phyloP scores from a whole-genome alignment of 2,797 vertebrate genomes.

The Anolis apletophallus region DNA sequence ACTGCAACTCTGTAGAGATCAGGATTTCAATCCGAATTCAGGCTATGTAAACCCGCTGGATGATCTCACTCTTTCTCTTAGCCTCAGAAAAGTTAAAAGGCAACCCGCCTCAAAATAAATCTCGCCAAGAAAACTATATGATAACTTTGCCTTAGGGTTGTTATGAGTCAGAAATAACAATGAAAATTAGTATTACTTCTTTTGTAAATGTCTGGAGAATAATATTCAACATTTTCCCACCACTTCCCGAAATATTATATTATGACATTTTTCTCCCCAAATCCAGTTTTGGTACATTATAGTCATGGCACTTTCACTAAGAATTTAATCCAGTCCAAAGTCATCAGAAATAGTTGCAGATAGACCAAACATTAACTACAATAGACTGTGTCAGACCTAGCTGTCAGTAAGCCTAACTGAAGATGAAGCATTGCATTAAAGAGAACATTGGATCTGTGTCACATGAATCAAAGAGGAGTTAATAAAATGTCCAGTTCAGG shows the following conservation, averaged over 20 bases:
- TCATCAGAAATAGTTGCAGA: background rate
- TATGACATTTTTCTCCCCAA: background rate
- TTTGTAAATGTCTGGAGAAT: slow-evolving; percentile 40
- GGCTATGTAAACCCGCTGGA: no score
- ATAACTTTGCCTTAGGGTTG: no score
- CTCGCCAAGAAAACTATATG: no score
- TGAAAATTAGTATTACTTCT: slow-evolving; percentile 7
- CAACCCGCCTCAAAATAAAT: no score
- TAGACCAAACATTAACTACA: background rate
- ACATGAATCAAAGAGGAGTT: slow-evolving; percentile 42
- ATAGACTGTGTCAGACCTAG: slow-evolving; percentile 1
- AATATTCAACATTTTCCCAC: background rate
- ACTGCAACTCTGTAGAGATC: no score
- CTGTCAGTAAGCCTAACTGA: slow-evolving; percentile 9
- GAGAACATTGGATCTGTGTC: slow-evolving; percentile 32
- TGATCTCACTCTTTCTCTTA: no score
- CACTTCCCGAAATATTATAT: background rate
- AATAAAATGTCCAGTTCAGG: slow-evolving; percentile 53
- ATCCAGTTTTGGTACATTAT: slow-evolving; percentile 23
- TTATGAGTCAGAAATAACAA: no score
- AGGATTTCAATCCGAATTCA: no score
- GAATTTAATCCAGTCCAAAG: background rate
- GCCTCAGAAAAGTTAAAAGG: no score
- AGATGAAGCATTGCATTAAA: slow-evolving; percentile 27
- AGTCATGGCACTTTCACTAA: slow-evolving; percentile 15